These are phyloP conservation scores for Limosa lapponica DNA, from an alignment of 2,797 vertebrate genomes.

Conservation along the genomic window DNA sequence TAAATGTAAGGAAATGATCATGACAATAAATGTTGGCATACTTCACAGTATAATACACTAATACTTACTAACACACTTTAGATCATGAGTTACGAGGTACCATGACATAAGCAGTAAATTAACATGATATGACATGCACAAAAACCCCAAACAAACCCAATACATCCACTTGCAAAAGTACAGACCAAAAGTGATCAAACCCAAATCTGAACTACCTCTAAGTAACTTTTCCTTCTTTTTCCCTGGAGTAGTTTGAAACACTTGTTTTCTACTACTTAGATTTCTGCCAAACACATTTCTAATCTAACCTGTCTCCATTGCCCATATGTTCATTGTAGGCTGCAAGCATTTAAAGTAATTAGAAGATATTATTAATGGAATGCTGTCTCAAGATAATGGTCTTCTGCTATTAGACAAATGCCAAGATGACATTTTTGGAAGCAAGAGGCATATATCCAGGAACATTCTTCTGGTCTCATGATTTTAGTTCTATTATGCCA, in stretches of 20 bases:
- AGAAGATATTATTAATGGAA: slow-evolving; percentile 7
- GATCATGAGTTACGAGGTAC: neutral
- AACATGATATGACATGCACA: neutral
- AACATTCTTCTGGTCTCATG: neutral
- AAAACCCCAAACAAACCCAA: accelerated
- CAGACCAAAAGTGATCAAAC: neutral
- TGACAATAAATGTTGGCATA: neutral
- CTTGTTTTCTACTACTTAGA: neutral
- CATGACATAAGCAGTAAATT: neutral
- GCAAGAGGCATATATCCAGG: neutral
- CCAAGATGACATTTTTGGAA: slow-evolving; percentile 31
- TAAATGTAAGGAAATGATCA: neutral
- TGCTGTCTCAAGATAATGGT: neutral
- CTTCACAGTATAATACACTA: neutral
- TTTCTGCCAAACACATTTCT: neutral
- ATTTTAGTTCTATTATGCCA: neutral
- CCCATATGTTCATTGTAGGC: neutral
- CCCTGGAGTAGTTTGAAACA: neutral
- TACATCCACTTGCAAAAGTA: neutral
- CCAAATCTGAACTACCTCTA: neutral
- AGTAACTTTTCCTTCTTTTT: neutral
- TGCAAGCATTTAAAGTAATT: neutral
- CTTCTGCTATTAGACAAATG: slow-evolving; percentile 21
- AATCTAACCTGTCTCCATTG: neutral
- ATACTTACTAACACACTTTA: neutral